phyloP scores from a whole-genome alignment of 2,797 vertebrate genomes.

The Botia kubotai region DNA sequence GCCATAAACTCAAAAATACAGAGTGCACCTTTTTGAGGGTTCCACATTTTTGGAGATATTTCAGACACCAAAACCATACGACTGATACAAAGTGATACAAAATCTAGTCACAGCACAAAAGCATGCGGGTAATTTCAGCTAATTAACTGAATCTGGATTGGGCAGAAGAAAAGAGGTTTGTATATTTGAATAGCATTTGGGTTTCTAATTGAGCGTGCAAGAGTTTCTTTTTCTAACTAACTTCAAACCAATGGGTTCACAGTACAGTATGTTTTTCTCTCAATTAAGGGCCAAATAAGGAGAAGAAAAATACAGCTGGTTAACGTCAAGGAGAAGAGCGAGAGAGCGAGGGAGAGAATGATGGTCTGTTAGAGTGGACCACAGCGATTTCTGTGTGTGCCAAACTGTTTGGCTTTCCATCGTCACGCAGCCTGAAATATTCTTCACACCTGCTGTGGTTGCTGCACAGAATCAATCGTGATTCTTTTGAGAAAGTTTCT shows the following conservation, averaged over 20 bases:
- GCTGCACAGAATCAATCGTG: slow-evolving; percentile 30
- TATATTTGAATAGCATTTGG: slow-evolving; percentile 33
- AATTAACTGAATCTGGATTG: slow-evolving; percentile 21
- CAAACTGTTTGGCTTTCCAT: slow-evolving; percentile 30
- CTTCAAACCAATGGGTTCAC: slow-evolving; percentile 30
- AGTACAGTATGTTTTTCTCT: slow-evolving; percentile 43
- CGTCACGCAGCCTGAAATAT: slow-evolving; percentile 26
- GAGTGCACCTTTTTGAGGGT: neutral
- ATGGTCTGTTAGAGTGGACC: slow-evolving; percentile 27
- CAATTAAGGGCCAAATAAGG: slow-evolving; percentile 62
- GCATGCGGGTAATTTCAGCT: neutral
- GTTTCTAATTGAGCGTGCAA: slow-evolving; percentile 51
- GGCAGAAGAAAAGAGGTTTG: slow-evolving; percentile 11
- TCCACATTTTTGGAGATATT: neutral
- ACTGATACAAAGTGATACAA: slow-evolving; percentile 13
- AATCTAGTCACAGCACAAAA: slow-evolving; percentile 12
- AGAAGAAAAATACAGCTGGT: slow-evolving; percentile 56
- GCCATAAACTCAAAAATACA: too few relatives aligned
- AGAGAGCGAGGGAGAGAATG: slow-evolving; percentile 14
- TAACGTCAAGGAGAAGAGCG: slow-evolving; percentile 40
- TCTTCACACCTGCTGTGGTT: slow-evolving; percentile 34
- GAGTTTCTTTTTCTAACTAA: slow-evolving; percentile 48
- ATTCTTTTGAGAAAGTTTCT: slow-evolving; percentile 20
- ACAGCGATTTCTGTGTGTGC: slow-evolving; percentile 5
- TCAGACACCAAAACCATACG: neutral